Percentiles rank a stretch among this genome's conserved stretches.
phyloP scores from a whole-genome alignment of 2,113 vertebrate species.

The Gallinago media region DNA sequence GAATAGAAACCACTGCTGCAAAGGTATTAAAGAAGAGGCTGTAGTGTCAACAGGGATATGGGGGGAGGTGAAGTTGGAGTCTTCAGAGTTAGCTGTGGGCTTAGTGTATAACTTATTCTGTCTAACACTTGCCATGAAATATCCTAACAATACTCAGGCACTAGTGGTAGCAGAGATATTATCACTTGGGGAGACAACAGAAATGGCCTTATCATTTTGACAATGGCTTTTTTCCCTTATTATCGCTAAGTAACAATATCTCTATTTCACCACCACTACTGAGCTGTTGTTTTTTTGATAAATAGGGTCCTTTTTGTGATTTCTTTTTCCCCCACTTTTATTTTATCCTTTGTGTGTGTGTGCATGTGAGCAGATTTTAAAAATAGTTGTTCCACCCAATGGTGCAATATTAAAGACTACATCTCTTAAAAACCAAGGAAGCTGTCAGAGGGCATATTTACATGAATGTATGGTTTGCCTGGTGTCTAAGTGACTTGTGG shows the following conservation, averaged over 20 bases:
- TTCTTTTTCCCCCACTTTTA: constrained; percentile 14
- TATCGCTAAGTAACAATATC: constrained; percentile 69
- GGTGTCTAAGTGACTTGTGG: neutral
- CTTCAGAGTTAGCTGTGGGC: constrained; percentile 47
- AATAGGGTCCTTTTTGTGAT: constrained; percentile 44
- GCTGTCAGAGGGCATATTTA: neutral
- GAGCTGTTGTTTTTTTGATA: constrained; percentile 63
- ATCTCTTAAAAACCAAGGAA: neutral
- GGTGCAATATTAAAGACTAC: neutral
- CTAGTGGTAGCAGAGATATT: constrained; percentile 61
- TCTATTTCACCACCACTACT: constrained; percentile 45
- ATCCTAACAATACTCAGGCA: constrained; percentile 64
- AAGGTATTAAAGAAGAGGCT: constrained; percentile 44
- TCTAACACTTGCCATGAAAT: constrained; percentile 66
- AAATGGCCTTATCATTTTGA: constrained; percentile 75
- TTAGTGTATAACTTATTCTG: constrained; percentile 64
- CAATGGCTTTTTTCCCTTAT: constrained; percentile 68
- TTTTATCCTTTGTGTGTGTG: constrained; percentile 27
- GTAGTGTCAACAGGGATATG: neutral
- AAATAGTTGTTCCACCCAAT: neutral
- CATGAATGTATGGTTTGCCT: neutral
- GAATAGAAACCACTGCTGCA: constrained; percentile 21
- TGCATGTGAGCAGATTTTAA: constrained; percentile 31
- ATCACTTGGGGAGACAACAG: constrained; percentile 71
- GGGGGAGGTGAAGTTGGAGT: constrained; percentile 20